Percentiles rank a stretch among this genome's conserved stretches.
These are phyloP conservation scores for Microplitis demolitor DNA, from an alignment of 1,140 invertebrate species.

Conservation along the genomic window DNA sequence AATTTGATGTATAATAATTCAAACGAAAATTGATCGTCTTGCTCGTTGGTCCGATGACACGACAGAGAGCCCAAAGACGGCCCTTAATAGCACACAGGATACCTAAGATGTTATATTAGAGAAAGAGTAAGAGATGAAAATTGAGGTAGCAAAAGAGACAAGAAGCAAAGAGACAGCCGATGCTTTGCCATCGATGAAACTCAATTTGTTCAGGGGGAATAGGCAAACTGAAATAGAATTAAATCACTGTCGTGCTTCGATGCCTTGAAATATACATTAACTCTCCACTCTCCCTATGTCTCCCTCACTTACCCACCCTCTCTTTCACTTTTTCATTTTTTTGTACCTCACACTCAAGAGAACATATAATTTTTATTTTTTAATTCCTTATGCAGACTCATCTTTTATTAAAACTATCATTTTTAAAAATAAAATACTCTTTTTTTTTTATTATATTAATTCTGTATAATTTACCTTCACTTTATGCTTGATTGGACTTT, in stretches of 20 bases:
- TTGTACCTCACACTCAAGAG: background rate
- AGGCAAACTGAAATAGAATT: conserved; percentile 24
- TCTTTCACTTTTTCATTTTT: background rate
- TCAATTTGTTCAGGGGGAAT: conserved; percentile 13
- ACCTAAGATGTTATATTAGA: background rate
- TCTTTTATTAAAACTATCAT: too few relatives aligned
- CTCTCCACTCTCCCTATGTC: background rate
- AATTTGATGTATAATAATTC: too few relatives aligned
- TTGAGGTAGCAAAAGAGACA: background rate
- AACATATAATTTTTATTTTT: too few relatives aligned
- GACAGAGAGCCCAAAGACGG: too few relatives aligned
- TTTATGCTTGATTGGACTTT: too few relatives aligned
- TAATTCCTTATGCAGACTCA: too few relatives aligned
- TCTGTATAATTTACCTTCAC: too few relatives aligned
- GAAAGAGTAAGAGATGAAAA: background rate
- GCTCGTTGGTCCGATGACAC: too few relatives aligned
- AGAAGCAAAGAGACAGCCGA: background rate
- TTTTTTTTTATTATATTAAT: too few relatives aligned
- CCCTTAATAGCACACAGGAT: too few relatives aligned
- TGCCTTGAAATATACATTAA: conserved; percentile 9
- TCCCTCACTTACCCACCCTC: background rate
- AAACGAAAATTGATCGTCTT: too few relatives aligned
- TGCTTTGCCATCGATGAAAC: conserved; percentile 17
- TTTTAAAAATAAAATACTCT: too few relatives aligned
- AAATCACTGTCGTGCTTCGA: conserved; percentile 19